A percentile compares a stretch with the other conserved stretches of the same genome.
phyloP scores from a whole-genome alignment of 2,888 invertebrate genomes.

The Candidula unifasciata region DNA sequence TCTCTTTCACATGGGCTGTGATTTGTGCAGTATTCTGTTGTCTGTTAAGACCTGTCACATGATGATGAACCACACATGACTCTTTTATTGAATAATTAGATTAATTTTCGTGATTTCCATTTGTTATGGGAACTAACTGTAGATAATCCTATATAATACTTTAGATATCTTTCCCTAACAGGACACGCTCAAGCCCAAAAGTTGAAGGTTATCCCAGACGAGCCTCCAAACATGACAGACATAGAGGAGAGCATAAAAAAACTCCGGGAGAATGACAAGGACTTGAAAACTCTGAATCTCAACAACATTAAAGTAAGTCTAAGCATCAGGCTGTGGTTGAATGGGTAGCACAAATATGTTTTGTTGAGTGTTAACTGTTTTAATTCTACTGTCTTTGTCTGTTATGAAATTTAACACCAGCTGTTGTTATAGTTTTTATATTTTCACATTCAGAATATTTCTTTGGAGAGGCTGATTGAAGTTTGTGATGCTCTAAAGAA shows the following conservation, averaged over 20 bases:
- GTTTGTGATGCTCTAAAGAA: slow-evolving; percentile 91
- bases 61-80: too few species aligned
- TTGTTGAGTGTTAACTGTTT: too few species aligned
- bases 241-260: slow-evolving; percentile 93
- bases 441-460: slow-evolving; percentile 87
- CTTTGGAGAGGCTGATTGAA: slow-evolving; percentile 94
- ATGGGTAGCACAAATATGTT: not conserved
- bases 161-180: slow-evolving; percentile 26
- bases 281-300: slow-evolving; percentile 90
- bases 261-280: slow-evolving; percentile 86
- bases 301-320: slow-evolving; percentile 97
- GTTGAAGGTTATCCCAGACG: slow-evolving; percentile 92
- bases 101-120: too few species aligned
- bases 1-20: too few species aligned
- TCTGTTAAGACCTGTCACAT: too few species aligned
- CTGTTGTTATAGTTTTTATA: not conserved
- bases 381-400: too few species aligned
- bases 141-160: too few species aligned
- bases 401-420: not conserved
- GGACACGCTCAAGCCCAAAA: slow-evolving; percentile 96
- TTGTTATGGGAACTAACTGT: too few species aligned
- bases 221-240: slow-evolving; percentile 97
- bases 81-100: too few species aligned
- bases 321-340: not conserved
- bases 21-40: too few species aligned